A percentile compares a stretch with the other conserved stretches of the same genome.
Evolutionary conservation across 2,888 invertebrate species (phyloP).

Genomic region (Aphrophora alni): DNA sequence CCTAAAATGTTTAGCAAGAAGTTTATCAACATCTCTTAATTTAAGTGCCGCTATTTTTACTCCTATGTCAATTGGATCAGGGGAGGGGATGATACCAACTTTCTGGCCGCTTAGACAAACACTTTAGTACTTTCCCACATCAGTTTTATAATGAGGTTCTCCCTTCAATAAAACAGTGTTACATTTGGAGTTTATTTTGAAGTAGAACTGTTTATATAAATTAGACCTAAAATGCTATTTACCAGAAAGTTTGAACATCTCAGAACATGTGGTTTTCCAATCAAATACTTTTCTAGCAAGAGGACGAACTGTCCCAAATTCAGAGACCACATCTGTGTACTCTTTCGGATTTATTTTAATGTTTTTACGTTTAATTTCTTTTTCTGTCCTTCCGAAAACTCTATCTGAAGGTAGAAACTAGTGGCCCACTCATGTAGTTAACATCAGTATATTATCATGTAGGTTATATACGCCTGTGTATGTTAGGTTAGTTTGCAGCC

Average conservation of each 20-base stretch:
- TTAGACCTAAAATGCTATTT: conserved; percentile 26
- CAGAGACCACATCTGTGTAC: not conserved
- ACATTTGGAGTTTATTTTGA: conserved; percentile 14
- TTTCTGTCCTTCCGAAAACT: not conserved
- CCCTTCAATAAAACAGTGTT: conserved; percentile 17
- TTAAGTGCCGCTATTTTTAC: conserved; percentile 13
- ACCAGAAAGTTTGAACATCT: not conserved
- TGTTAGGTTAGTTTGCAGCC: too few species aligned
- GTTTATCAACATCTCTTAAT: not conserved
- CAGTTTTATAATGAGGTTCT: conserved; percentile 26
- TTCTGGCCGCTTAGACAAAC: not conserved
- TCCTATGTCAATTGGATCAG: conserved; percentile 5
- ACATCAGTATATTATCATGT: too few species aligned
- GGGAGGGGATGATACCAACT: not conserved
- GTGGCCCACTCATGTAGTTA: not conserved
- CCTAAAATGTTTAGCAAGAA: conserved; percentile 29
- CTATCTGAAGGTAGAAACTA: not conserved
- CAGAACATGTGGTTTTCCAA: not conserved
- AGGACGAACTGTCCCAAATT: not conserved
- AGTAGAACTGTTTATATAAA: not conserved
- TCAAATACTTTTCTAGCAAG: conserved; percentile 9
- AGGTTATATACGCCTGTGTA: too few species aligned
- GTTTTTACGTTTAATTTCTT: conserved; percentile 1
- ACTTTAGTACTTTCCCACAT: conserved; percentile 14
- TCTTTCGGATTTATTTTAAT: not conserved